These are phyloP conservation scores for Xestobium rufovillosum DNA, from an alignment of 2,888 invertebrate species.

Conservation along the genomic window DNA sequence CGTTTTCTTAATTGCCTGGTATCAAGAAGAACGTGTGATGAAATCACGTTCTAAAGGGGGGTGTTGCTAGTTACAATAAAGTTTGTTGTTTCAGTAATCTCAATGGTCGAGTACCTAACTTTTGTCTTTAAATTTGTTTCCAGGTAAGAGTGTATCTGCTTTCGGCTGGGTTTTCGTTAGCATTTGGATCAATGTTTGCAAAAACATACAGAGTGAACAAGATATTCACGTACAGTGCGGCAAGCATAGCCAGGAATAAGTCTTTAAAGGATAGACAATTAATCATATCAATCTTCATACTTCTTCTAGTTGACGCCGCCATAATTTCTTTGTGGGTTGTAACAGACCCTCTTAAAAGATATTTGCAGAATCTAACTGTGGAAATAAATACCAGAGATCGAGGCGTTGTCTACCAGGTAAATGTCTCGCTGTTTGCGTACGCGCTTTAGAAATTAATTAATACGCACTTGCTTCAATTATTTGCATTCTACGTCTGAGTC, in stretches of 20 bases:
- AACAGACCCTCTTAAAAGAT: slow-evolving; percentile 80
- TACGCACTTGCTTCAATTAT: neutral
- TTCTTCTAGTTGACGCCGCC: slow-evolving; percentile 74
- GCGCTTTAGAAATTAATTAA: neutral
- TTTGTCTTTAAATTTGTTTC: slow-evolving; percentile 25
- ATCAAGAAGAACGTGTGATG: no score
- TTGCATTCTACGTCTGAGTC: slow-evolving; percentile 4
- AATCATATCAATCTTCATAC: slow-evolving; percentile 73
- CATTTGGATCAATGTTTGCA: slow-evolving; percentile 92
- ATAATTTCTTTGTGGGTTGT: slow-evolving; percentile 78
- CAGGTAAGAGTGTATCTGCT: slow-evolving; percentile 83
- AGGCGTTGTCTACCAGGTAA: slow-evolving; percentile 78
- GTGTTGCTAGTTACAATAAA: no score
- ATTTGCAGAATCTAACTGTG: slow-evolving; percentile 72
- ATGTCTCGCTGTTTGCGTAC: slow-evolving; percentile 21
- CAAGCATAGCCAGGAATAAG: slow-evolving; percentile 82
- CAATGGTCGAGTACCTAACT: no score
- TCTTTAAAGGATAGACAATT: slow-evolving; percentile 84
- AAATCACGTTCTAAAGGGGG: no score
- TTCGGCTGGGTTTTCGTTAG: slow-evolving; percentile 83
- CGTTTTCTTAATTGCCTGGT: no score
- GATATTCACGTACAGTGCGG: slow-evolving; percentile 77
- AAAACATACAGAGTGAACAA: slow-evolving; percentile 90
- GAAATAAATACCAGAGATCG: slow-evolving; percentile 70
- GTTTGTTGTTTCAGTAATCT: no score